Conservation (phyloP, 2,888 invertebrate species). For the Odiellus spinosus region DNA sequence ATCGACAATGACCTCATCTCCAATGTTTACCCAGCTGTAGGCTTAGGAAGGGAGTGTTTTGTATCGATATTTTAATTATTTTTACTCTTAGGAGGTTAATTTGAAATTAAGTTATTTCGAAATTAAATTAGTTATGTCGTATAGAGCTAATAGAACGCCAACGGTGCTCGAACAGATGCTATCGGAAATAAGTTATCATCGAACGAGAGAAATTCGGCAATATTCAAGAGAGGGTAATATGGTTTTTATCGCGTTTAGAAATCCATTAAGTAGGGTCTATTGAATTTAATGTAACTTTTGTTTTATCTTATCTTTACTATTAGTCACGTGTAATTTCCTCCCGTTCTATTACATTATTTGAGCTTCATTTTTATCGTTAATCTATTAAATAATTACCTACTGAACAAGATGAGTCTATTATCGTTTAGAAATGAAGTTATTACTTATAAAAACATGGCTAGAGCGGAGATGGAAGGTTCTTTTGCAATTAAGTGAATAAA, state of each 20-base stretch:
- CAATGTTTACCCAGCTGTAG: too few relatives aligned
- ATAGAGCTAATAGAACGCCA: neutral
- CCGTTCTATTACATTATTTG: neutral
- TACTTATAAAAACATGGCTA: constrained; percentile 2
- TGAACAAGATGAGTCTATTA: too few relatives aligned
- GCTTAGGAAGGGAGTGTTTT: too few relatives aligned
- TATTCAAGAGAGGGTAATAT: constrained; percentile 61
- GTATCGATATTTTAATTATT: too few relatives aligned
- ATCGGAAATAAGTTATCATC: constrained; percentile 80
- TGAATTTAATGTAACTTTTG: neutral
- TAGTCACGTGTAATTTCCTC: neutral
- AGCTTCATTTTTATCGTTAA: neutral
- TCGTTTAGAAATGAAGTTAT: neutral
- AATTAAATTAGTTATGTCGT: neutral
- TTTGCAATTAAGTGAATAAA: constrained; percentile 1
- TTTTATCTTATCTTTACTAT: neutral
- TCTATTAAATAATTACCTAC: too few relatives aligned
- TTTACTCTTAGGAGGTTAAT: too few relatives aligned
- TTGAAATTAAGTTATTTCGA: too few relatives aligned
- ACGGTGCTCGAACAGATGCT: constrained; percentile 54
- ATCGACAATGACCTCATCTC: too few relatives aligned
- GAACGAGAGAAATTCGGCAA: constrained; percentile 79
- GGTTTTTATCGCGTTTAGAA: neutral
- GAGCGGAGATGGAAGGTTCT: constrained; percentile 18
- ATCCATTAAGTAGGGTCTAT: neutral